These are phyloP conservation scores for Stichopus chloronotus DNA, from an alignment of 35 echinoderm and acorn worm species.

Conservation along the genomic window DNA sequence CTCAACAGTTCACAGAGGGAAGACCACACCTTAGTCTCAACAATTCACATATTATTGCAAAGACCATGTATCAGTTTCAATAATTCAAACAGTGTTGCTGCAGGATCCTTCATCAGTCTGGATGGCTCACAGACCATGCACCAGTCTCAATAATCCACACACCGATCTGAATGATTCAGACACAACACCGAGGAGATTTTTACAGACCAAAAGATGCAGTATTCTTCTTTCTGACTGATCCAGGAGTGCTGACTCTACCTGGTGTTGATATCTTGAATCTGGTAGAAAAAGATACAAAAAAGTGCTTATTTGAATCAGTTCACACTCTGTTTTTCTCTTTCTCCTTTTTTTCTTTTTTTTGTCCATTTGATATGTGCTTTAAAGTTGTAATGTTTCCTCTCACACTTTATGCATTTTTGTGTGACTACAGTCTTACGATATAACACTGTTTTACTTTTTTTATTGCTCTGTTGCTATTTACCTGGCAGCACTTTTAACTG, in stretches of 20 bases:
- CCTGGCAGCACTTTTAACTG: no score
- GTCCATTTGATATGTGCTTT: background rate
- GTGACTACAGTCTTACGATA: background rate
- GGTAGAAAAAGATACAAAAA: constrained; percentile 23
- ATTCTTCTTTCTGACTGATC: constrained; percentile 76
- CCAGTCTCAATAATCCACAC: no score
- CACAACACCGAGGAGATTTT: background rate
- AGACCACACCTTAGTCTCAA: no score
- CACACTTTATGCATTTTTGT: no score
- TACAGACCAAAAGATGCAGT: constrained; percentile 91
- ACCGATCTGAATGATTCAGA: no score
- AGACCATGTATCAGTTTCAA: no score
- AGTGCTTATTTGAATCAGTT: background rate
- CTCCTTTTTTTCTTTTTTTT: background rate
- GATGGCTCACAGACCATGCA: no score
- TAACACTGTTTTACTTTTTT: background rate
- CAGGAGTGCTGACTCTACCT: constrained; percentile 61
- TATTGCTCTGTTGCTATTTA: no score
- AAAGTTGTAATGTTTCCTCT: background rate
- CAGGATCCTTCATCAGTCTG: no score
- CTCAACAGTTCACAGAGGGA: no score
- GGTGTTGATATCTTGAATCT: constrained; percentile 91
- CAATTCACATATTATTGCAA: no score
- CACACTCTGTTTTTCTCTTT: background rate
- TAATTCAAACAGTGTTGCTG: no score